Conservation (phyloP, 2,888 invertebrate genomes). For the Aplocera efformata region DNA sequence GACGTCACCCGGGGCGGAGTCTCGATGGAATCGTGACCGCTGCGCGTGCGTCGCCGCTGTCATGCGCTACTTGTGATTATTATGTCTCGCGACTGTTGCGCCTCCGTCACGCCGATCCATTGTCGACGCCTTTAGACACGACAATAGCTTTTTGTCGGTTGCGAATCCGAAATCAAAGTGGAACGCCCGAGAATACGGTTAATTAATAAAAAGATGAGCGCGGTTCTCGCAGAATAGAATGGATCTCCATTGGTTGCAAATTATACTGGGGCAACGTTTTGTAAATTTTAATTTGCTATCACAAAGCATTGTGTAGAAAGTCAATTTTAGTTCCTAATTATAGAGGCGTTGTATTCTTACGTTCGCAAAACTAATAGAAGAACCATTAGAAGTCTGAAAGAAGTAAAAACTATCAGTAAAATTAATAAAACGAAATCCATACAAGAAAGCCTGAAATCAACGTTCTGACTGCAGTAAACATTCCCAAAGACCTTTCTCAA, state of each 20-base stretch:
- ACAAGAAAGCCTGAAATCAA: no score
- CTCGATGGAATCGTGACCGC: constrained; percentile 56
- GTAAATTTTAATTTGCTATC: constrained; percentile 6
- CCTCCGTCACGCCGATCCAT: constrained; percentile 51
- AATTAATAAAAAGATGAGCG: constrained; percentile 41
- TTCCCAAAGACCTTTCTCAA: constrained; percentile 3
- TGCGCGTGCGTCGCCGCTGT: constrained; percentile 66
- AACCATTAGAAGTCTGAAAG: background rate
- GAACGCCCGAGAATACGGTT: constrained; percentile 39
- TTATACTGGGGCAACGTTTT: constrained; percentile 4
- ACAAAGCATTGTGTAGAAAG: constrained; percentile 3
- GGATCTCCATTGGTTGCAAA: constrained; percentile 10
- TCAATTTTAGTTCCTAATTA: constrained; percentile 7
- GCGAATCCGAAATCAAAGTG: constrained; percentile 36
- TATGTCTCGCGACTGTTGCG: constrained; percentile 63
- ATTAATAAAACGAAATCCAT: no score
- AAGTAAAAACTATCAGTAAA: no score
- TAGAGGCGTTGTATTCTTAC: constrained; percentile 23
- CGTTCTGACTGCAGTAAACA: background rate
- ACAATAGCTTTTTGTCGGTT: constrained; percentile 37
- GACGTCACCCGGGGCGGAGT: constrained; percentile 50
- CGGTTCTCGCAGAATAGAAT: constrained; percentile 18
- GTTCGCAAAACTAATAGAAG: constrained; percentile 1
- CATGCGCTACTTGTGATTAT: constrained; percentile 74
- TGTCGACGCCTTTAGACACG: constrained; percentile 30